phyloP scores from a whole-genome alignment of 2,113 vertebrate species.

The Lycocorax pyrrhopterus region DNA sequence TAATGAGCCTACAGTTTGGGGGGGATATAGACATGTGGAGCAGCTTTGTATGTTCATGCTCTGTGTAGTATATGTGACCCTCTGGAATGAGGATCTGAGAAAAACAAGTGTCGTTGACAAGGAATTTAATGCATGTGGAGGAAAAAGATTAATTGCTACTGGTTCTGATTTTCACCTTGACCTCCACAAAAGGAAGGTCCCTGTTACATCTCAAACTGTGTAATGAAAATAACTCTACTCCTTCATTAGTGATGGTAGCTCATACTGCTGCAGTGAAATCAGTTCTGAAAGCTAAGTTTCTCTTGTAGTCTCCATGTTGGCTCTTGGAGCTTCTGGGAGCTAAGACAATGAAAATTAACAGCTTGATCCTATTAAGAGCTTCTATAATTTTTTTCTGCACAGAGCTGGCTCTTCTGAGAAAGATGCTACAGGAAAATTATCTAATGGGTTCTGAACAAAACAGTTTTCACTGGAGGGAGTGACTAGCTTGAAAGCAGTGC shows the following conservation, averaged over 20 bases:
- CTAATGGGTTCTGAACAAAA: neutral
- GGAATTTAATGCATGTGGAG: neutral
- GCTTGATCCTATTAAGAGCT: neutral
- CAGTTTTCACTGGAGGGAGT: neutral
- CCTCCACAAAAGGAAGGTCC: neutral
- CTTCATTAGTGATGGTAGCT: neutral
- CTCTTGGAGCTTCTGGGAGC: neutral
- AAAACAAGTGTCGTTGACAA: neutral
- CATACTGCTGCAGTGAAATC: neutral
- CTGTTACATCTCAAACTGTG: neutral
- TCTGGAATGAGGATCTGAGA: neutral
- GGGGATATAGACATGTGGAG: neutral
- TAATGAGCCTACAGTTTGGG: neutral
- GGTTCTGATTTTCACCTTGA: neutral
- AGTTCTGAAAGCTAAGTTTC: neutral
- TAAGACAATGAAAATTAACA: neutral
- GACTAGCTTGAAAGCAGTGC: neutral
- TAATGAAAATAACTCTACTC: neutral
- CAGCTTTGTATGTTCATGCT: neutral
- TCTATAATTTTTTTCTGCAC: neutral
- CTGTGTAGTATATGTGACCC: neutral
- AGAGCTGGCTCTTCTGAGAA: neutral
- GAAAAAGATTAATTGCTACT: neutral
- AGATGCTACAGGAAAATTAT: neutral
- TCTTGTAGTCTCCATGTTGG: neutral